These are phyloP conservation scores for Pionites leucogaster DNA, from an alignment of 2,113 vertebrate genomes.

Conservation along the genomic window DNA sequence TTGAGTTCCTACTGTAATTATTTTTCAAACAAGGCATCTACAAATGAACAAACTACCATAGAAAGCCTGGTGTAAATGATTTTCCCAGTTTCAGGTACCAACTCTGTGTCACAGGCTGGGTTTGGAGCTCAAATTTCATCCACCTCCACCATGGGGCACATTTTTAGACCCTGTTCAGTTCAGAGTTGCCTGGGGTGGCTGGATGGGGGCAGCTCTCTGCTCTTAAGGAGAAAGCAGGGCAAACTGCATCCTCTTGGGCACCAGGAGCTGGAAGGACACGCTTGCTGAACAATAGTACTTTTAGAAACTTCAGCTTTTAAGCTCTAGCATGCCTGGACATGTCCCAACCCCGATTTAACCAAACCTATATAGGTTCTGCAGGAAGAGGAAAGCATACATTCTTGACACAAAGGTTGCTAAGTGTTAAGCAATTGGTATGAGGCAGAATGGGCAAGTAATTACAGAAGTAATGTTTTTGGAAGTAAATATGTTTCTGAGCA, in stretches of 20 bases:
- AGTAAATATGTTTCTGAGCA: neutral
- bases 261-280: neutral
- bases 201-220: neutral
- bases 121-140: neutral
- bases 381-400: neutral
- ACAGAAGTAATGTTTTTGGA: neutral
- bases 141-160: neutral
- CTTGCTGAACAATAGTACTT: neutral
- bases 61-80: neutral
- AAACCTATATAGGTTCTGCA: neutral
- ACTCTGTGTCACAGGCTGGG: neutral
- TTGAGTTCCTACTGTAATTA: neutral
- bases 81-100: neutral
- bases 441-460: neutral
- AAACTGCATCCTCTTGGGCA: neutral
- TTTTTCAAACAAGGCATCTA: neutral
- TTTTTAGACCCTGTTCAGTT: neutral
- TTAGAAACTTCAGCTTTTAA: neutral
- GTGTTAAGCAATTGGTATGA: accelerated
- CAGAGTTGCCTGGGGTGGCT: neutral
- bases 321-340: neutral
- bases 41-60: neutral
- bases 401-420: neutral
- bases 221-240: neutral
- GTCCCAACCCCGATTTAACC: neutral